phyloP scores from a whole-genome alignment of 2,113 vertebrate species.

The Azemiops feae region DNA sequence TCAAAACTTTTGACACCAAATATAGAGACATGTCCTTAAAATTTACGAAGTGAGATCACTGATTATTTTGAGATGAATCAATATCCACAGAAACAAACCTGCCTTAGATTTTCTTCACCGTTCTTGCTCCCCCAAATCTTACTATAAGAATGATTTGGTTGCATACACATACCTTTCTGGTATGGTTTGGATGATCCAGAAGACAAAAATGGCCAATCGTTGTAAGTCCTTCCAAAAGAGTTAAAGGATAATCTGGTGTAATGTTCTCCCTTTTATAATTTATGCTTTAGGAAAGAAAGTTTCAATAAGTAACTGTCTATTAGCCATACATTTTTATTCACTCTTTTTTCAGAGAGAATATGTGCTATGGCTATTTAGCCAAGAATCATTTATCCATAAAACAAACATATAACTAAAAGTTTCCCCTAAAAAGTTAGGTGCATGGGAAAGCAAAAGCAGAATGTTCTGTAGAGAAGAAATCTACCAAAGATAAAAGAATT shows the following conservation, averaged over 20 bases:
- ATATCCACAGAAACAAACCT: not conserved
- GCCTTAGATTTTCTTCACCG: not conserved
- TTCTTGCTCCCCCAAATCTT: not conserved
- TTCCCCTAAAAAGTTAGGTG: too few species aligned
- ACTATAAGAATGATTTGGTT: not conserved
- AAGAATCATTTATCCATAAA: too few species aligned
- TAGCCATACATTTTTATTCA: not conserved
- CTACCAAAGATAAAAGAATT: not conserved
- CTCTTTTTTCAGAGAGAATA: not conserved
- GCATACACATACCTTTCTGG: conserved; percentile 76
- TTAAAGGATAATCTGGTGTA: conserved; percentile 93
- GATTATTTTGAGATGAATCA: not conserved
- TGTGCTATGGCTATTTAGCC: not conserved
- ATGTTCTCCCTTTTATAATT: conserved; percentile 87
- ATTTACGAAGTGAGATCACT: not conserved
- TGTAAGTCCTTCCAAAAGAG: conserved; percentile 92
- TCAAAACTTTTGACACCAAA: not conserved
- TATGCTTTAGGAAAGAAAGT: conserved; percentile 61
- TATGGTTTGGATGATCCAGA: conserved; percentile 78
- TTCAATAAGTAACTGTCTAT: not conserved
- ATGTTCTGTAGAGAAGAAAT: not conserved
- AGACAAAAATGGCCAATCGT: conserved; percentile 92
- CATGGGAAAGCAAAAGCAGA: not conserved
- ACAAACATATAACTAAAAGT: not conserved
- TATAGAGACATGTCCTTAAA: not conserved